phyloP scores from a whole-genome alignment of 2,888 invertebrate genomes.

The Lepidocyrtinus sp. region DNA sequence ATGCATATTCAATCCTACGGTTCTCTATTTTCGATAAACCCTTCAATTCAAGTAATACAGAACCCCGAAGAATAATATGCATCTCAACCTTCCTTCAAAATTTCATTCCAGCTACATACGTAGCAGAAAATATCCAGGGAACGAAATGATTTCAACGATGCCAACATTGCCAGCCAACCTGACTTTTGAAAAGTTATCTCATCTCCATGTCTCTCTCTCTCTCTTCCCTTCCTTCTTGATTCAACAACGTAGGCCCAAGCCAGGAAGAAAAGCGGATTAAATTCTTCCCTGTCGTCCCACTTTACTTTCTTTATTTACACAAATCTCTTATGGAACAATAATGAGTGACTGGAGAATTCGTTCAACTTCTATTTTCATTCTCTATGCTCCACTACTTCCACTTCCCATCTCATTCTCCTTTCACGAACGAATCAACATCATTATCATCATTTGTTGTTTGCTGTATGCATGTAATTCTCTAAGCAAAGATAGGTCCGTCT shows the following conservation, averaged over 20 bases:
- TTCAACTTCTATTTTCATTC: background rate
- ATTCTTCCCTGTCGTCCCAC: slow-evolving; percentile 43
- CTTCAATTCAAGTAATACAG: too few species aligned
- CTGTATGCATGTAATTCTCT: slow-evolving; percentile 8
- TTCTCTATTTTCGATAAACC: too few species aligned
- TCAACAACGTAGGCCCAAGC: slow-evolving; percentile 5
- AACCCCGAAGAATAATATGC: too few species aligned
- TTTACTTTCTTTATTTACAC: slow-evolving; percentile 52
- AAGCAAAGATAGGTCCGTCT: background rate
- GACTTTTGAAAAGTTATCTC: slow-evolving; percentile 26
- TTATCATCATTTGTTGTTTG: slow-evolving; percentile 28
- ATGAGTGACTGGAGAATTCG: slow-evolving; percentile 32
- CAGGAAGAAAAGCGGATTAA: slow-evolving; percentile 49
- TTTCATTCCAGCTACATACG: too few species aligned
- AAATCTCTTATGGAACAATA: slow-evolving; percentile 51
- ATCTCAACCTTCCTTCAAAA: too few species aligned
- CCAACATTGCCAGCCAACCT: slow-evolving; percentile 1
- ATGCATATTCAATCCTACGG: too few species aligned
- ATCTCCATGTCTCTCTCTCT: slow-evolving; percentile 13
- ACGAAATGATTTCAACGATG: background rate
- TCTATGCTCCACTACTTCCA: background rate
- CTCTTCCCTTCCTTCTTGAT: slow-evolving; percentile 12
- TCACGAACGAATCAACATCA: slow-evolving; percentile 33
- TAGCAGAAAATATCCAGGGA: too few species aligned
- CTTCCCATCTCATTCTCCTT: slow-evolving; percentile 10